Percentiles rank a stretch among this genome's conserved stretches.
phyloP scores from a whole-genome alignment of 1,140 invertebrate species.

The Thalassaphorura encarpata region DNA sequence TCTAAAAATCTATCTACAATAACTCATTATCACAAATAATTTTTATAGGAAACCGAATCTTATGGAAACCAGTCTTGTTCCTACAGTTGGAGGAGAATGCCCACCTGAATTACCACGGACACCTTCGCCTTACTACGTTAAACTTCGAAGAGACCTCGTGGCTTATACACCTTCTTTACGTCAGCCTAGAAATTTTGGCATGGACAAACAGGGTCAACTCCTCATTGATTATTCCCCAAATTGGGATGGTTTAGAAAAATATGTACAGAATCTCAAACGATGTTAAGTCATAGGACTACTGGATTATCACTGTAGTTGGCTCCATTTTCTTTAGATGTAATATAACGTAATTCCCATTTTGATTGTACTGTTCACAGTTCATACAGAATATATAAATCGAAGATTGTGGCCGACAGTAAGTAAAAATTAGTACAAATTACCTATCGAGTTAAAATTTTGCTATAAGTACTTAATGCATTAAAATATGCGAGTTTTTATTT shows the following conservation, averaged over 20 bases:
- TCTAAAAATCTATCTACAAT: neutral
- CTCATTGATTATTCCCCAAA: constrained; percentile 30
- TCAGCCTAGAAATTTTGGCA: constrained; percentile 25
- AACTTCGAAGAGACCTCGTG: constrained; percentile 17
- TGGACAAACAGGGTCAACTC: constrained; percentile 27
- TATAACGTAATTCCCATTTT: too few species aligned
- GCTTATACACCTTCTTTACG: constrained; percentile 16
- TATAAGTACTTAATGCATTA: too few species aligned
- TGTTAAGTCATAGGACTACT: too few species aligned
- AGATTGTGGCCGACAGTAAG: too few species aligned
- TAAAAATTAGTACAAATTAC: too few species aligned
- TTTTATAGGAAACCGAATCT: neutral
- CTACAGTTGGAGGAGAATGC: constrained; percentile 1
- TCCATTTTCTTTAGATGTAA: too few species aligned
- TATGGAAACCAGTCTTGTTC: neutral
- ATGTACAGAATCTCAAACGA: constrained; percentile 23
- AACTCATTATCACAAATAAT: too few species aligned
- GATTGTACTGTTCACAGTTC: too few species aligned
- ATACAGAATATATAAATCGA: too few species aligned
- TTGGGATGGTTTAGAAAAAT: constrained; percentile 28
- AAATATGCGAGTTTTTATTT: too few species aligned
- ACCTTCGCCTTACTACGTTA: constrained; percentile 23
- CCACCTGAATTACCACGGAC: constrained; percentile 10
- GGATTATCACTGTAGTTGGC: too few species aligned
- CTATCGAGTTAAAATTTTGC: too few species aligned